A percentile compares a stretch with the other conserved stretches of the same genome.
Conservation (phyloP, 64 coral and sea anemone genomes). For the Hydrozoanthus tunicans region DNA sequence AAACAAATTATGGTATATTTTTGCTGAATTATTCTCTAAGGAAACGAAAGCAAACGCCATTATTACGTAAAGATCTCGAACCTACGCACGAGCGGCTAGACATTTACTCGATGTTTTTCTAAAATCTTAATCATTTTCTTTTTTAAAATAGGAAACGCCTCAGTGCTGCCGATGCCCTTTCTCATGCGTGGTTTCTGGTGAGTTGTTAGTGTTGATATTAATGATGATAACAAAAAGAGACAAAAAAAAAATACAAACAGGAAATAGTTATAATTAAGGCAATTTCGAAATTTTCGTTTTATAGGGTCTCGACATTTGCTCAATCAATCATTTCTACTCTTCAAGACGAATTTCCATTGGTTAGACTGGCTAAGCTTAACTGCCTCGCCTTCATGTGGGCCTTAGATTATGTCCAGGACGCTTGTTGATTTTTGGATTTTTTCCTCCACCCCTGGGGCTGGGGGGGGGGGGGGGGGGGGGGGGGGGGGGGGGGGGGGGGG, state of each 20-base stretch:
- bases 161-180: conserved; percentile 15
- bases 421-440: too few species aligned
- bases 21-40: not conserved
- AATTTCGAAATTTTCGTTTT: too few species aligned
- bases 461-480: too few species aligned
- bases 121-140: not conserved
- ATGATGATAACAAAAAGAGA: not conserved
- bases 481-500: too few species aligned
- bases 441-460: too few species aligned
- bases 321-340: too few species aligned
- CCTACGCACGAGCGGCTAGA: not conserved
- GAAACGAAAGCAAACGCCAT: too few species aligned
- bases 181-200: conserved; percentile 42
- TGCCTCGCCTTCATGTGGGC: too few species aligned
- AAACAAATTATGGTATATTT: not conserved
- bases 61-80: not conserved
- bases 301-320: too few species aligned
- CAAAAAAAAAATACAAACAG: not conserved
- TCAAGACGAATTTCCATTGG: too few species aligned
- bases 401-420: too few species aligned
- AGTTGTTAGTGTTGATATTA: not conserved
- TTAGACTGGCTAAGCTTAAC: too few species aligned
- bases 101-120: not conserved
- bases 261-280: not conserved
- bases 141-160: conserved; percentile 29